Conservation (phyloP, 2,113 vertebrate species). For the Bufo bufo region DNA sequence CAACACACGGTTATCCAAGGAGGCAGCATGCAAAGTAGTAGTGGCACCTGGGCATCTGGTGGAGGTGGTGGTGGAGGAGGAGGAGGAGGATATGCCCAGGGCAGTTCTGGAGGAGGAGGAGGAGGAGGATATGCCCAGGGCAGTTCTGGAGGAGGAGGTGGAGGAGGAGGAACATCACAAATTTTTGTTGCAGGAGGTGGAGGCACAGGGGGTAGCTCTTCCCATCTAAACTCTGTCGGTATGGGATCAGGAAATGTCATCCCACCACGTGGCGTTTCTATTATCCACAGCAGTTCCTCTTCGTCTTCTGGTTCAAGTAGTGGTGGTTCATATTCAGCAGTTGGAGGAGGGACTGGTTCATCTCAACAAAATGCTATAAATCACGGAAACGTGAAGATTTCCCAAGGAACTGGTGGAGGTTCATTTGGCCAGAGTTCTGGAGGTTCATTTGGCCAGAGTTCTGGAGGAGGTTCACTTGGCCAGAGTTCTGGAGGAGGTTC, state of each 20-base stretch:
- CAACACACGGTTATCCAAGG: constrained; percentile 16
- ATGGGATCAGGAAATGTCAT: background rate
- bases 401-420: too few relatives aligned
- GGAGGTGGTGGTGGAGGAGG: background rate
- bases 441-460: too few relatives aligned
- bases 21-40: constrained; percentile 8
- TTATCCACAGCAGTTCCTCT: background rate
- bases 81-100: background rate
- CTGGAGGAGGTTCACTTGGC: too few relatives aligned
- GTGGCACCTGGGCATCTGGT: background rate
- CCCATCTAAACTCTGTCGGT: background rate
- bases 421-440: too few relatives aligned
- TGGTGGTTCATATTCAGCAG: background rate
- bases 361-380: background rate
- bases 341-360: constrained; percentile 14
- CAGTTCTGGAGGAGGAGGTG: constrained; percentile 2
- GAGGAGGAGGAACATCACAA: constrained; percentile 8
- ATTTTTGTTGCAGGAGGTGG: background rate
- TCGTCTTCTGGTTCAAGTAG: background rate
- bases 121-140: background rate
- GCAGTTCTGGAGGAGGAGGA: background rate
- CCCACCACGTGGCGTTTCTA: background rate
- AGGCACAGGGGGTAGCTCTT: background rate
- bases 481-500: too few relatives aligned
- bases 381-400: too few relatives aligned